Evolutionary conservation across 2,113 vertebrate species (phyloP).

Genomic region (Ceyx cyanopectus): DNA sequence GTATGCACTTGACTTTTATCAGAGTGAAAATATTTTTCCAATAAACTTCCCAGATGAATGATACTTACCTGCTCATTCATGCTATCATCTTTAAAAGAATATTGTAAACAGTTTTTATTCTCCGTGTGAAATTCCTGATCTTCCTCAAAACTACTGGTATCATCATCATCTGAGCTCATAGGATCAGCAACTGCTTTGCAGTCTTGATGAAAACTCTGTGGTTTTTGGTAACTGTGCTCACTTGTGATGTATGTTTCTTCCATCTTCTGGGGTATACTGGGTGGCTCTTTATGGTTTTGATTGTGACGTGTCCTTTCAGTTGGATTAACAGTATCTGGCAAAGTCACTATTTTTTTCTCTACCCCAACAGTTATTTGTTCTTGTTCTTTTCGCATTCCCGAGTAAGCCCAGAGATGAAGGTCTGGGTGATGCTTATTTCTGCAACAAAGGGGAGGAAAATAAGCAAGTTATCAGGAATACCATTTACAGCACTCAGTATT

Average conservation of each 20-base stretch:
- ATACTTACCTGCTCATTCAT: constrained; percentile 77
- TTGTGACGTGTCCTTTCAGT: constrained; percentile 66
- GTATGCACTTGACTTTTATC: not conserved
- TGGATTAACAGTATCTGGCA: constrained; percentile 68
- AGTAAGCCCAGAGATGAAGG: constrained; percentile 87
- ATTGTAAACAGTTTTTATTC: constrained; percentile 59
- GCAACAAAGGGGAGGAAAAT: not conserved
- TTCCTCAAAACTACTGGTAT: constrained; percentile 75
- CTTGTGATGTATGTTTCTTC: constrained; percentile 88
- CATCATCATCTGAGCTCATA: constrained; percentile 78
- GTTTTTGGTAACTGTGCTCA: constrained; percentile 93
- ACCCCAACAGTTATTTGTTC: constrained; percentile 75
- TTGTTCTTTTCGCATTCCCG: constrained; percentile 76
- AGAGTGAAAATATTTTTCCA: not conserved
- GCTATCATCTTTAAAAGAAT: constrained; percentile 67
- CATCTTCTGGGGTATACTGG: constrained; percentile 62
- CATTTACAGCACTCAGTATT: not conserved
- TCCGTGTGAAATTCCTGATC: constrained; percentile 71
- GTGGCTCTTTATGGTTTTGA: constrained; percentile 71
- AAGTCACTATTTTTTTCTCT: constrained; percentile 72
- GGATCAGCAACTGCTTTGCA: constrained; percentile 57
- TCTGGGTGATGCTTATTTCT: constrained; percentile 90
- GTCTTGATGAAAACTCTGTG: constrained; percentile 74
- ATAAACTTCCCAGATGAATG: not conserved
- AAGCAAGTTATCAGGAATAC: not conserved